A percentile compares a stretch with the other conserved stretches of the same genome.
Evolutionary conservation across 2,113 vertebrate species (phyloP).

Genomic region (Microtus montanus): DNA sequence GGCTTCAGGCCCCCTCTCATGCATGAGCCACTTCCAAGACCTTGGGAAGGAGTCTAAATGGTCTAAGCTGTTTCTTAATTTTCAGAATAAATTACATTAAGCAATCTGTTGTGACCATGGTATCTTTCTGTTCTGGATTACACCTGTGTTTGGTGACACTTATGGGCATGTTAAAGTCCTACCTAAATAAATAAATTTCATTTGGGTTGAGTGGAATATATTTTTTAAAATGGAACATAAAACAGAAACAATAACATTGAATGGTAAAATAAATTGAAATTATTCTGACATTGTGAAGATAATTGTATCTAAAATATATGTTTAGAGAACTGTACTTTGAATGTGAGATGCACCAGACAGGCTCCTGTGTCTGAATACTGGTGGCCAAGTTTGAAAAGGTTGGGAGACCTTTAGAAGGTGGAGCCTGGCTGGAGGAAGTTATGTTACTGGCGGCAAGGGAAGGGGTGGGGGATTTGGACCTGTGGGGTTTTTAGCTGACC

Average conservation of each 20-base stretch:
- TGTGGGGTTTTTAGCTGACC: background rate
- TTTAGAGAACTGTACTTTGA: background rate
- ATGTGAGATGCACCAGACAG: no score
- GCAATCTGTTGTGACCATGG: background rate
- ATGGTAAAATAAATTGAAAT: conserved; percentile 6
- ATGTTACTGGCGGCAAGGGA: background rate
- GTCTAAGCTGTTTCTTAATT: background rate
- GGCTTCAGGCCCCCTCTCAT: background rate
- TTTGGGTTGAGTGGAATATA: background rate
- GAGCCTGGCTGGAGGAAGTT: background rate
- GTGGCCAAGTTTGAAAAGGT: background rate
- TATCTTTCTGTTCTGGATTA: conserved; percentile 12
- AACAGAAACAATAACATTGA: background rate
- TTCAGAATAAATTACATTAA: conserved; percentile 42
- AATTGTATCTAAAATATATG: background rate
- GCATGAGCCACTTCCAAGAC: background rate
- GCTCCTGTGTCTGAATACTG: no score
- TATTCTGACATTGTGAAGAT: conserved; percentile 31
- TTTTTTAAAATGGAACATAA: conserved; percentile 26
- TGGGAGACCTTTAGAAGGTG: background rate
- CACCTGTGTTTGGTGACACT: background rate
- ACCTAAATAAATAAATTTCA: background rate
- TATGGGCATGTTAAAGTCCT: background rate
- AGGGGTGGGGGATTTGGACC: background rate
- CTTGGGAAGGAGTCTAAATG: background rate